Percentiles rank a stretch among this genome's conserved stretches.
These are phyloP conservation scores for Alviniconcha strummeri DNA, from an alignment of 2,888 invertebrate species.

Conservation along the genomic window DNA sequence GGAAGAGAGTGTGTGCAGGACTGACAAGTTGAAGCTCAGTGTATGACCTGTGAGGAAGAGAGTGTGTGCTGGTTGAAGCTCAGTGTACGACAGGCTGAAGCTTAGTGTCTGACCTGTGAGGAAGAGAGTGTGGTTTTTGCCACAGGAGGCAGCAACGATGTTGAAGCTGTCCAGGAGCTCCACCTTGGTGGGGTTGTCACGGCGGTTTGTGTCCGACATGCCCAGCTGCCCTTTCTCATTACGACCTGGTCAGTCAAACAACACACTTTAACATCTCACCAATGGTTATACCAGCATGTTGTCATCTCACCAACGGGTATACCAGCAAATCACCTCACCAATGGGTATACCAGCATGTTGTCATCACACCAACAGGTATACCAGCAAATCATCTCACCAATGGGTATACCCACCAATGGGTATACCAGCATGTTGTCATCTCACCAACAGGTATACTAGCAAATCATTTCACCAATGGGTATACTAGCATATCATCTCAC, in stretches of 20 bases:
- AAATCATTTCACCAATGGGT: too few species aligned
- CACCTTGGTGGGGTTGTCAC: conserved; percentile 85
- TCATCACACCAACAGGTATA: too few species aligned
- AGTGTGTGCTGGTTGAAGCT: conserved; percentile 78
- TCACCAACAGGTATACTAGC: too few species aligned
- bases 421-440: too few species aligned
- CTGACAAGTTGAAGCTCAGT: too few species aligned
- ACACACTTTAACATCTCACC: background rate
- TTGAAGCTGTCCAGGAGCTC: conserved; percentile 85
- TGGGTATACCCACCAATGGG: too few species aligned
- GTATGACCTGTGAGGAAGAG: conserved; percentile 86
- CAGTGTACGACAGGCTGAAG: too few species aligned
- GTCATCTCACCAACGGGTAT: too few species aligned
- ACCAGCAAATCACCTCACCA: too few species aligned
- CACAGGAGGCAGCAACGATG: conserved; percentile 90
- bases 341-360: too few species aligned
- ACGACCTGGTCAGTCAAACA: conserved; percentile 75
- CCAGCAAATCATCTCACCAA: too few species aligned
- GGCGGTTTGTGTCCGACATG: conserved; percentile 81
- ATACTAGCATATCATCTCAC: background rate
- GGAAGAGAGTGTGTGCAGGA: too few species aligned
- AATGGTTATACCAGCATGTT: background rate
- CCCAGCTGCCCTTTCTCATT: conserved; percentile 92
- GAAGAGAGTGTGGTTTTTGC: conserved; percentile 90
- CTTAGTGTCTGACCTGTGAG: conserved; percentile 80